Evolutionary conservation across 2,888 invertebrate species (phyloP), one percentile per base, ranked within the genome.

Genomic region (Acleris emargana): DNA sequence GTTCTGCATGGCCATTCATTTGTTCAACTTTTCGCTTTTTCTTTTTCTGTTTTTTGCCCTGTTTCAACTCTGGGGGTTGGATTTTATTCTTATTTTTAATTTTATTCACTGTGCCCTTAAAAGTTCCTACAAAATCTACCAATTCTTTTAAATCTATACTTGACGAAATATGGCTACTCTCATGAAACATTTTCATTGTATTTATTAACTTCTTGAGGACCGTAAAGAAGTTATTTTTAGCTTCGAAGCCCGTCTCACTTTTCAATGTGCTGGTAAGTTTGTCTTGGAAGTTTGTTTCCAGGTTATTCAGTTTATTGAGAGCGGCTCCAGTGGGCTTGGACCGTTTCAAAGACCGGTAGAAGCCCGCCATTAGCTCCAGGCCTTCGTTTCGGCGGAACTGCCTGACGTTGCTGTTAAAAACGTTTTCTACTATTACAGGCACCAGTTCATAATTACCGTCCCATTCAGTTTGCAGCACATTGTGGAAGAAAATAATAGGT

Each of bases 371-470:
- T 66, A 96, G 84, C 75, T 96, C 95, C 1, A 95, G 75, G 0
- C 95, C 95, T 85, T 96, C 96, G 69, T 93, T 94, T 51, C 95
- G 93, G 25, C 95, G 91, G 75, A 94, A 96, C 38, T 94, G 94
- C 68, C 96, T 91, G 3, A 95, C 93, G 20, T 93, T 91, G 18
- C 86, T 81, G 61, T 93, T 92, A 68, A 96, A 95, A 60, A 94
- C 89, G 75, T 94, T 94, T 25, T 93, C 88, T n/a, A 94, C 87
- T 58, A 96, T 78, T 58, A 93, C 76, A 0, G 93, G 91, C 3
- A 94, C 88, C 57, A 97, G 86, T 52, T 90, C 83, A 83, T 94
- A 94, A 71, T 93, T 94, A 5, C 95, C 95, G 47, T 87, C 86
- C 96, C 96, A 96, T 70, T 93, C 93, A 3, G 94, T 82, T 74